phyloP scores from a whole-genome alignment of 2,113 vertebrate genomes.

The Sinocyclocheilus maitianheensis region DNA sequence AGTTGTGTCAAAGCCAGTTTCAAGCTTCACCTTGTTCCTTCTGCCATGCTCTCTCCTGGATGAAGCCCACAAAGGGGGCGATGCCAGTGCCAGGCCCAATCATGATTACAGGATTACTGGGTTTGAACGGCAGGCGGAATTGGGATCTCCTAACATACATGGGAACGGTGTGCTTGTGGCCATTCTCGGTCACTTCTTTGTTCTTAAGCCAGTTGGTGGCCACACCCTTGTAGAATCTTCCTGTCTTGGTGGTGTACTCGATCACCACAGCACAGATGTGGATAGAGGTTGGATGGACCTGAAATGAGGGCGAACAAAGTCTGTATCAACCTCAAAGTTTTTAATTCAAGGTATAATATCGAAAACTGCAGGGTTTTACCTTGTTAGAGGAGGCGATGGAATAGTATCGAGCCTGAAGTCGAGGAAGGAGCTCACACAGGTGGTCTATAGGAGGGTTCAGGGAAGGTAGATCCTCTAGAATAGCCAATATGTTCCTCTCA shows the following conservation, averaged over 20 bases:
- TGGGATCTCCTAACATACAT: slow-evolving; percentile 87
- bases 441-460: slow-evolving; percentile 83
- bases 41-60: slow-evolving; percentile 86
- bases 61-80: slow-evolving; percentile 85
- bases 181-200: slow-evolving; percentile 72
- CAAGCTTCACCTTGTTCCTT: slow-evolving; percentile 77
- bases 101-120: slow-evolving; percentile 82
- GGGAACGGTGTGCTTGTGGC: slow-evolving; percentile 76
- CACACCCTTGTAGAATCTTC: slow-evolving; percentile 81
- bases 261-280: slow-evolving; percentile 83
- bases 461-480: slow-evolving; percentile 83
- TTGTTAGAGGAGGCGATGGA: slow-evolving; percentile 87
- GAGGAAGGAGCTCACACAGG: slow-evolving; percentile 84
- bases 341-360: not conserved
- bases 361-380: slow-evolving; percentile 63
- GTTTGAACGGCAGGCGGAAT: slow-evolving; percentile 85
- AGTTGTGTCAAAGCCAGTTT: not conserved
- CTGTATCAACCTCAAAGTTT: not conserved
- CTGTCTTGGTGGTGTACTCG: slow-evolving; percentile 79
- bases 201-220: slow-evolving; percentile 83
- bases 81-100: slow-evolving; percentile 83
- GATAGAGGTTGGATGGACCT: slow-evolving; percentile 81
- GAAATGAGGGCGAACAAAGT: not conserved
- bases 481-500: slow-evolving; percentile 84
- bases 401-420: slow-evolving; percentile 87